Percentiles rank a stretch among this genome's conserved stretches.
phyloP scores from a whole-genome alignment of 2,113 vertebrate species.

The Leptobrachium leishanense region DNA sequence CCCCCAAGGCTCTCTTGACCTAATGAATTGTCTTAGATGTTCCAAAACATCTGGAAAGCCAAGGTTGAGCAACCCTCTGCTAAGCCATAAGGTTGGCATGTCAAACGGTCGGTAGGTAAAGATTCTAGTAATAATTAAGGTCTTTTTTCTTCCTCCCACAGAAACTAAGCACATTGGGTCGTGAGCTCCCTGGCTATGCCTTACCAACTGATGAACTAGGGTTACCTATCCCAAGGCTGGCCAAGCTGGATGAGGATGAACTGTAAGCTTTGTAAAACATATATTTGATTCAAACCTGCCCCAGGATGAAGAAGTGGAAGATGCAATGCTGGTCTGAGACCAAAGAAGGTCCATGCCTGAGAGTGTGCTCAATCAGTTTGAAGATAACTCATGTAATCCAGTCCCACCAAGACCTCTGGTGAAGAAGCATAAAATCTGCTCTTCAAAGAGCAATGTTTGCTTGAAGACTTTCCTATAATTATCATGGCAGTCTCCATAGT shows the following conservation, averaged over 20 bases:
- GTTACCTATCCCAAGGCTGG: slow-evolving; percentile 61
- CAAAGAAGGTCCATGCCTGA: background rate
- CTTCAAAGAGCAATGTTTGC: slow-evolving; percentile 8
- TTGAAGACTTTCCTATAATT: slow-evolving; percentile 10
- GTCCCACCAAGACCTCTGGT: background rate
- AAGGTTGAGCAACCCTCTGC: background rate
- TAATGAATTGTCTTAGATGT: background rate
- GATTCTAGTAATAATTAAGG: too few species aligned
- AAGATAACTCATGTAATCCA: slow-evolving; percentile 15
- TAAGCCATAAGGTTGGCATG: background rate
- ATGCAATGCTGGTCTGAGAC: slow-evolving; percentile 6
- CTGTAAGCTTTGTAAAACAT: slow-evolving; percentile 61
- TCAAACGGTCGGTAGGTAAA: background rate
- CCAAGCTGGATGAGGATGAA: slow-evolving; percentile 85
- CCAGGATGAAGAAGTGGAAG: background rate
- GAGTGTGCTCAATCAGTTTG: background rate
- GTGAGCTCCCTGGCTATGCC: slow-evolving; percentile 39
- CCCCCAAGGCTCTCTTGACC: too few species aligned
- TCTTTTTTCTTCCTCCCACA: slow-evolving; percentile 44
- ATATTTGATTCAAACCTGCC: background rate
- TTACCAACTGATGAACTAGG: slow-evolving; percentile 41
- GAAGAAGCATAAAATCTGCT: slow-evolving; percentile 3
- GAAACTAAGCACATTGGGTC: slow-evolving; percentile 43
- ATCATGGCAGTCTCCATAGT: background rate
- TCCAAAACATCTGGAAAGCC: background rate